Percentiles rank a stretch among this genome's conserved stretches.
Conservation (phyloP, 2,113 vertebrate genomes). For the Pelobates fuscus region DNA sequence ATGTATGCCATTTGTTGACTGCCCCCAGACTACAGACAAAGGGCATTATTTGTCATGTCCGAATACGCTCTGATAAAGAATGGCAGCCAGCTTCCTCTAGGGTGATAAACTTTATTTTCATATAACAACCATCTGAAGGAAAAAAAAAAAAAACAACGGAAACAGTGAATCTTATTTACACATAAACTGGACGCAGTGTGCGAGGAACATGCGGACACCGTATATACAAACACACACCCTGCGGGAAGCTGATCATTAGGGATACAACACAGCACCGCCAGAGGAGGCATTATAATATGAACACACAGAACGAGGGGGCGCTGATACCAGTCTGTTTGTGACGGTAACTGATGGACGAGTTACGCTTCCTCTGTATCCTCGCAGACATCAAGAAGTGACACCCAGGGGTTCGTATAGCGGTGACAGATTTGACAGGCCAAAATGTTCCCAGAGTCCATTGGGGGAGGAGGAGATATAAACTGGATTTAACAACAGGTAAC, state of each 20-base stretch:
- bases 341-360: background rate
- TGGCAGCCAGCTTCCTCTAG: background rate
- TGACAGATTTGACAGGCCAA: constrained; percentile 13
- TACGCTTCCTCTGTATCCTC: constrained; percentile 19
- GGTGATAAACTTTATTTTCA: constrained; percentile 48
- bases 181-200: constrained; percentile 36
- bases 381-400: constrained; percentile 27
- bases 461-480: constrained; percentile 21
- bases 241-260: constrained; percentile 34
- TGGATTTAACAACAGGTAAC: constrained; percentile 14
- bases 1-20: no score
- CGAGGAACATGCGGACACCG: constrained; percentile 48
- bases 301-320: constrained; percentile 27
- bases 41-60: no score
- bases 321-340: constrained; percentile 12
- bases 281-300: constrained; percentile 28
- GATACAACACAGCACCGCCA: constrained; percentile 38
- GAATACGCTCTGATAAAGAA: background rate
- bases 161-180: constrained; percentile 48
- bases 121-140: constrained; percentile 49
- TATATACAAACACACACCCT: constrained; percentile 47
- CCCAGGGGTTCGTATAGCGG: background rate
- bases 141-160: constrained; percentile 42
- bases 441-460: constrained; percentile 23
- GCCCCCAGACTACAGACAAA: no score